These are phyloP conservation scores for Margaritifera margaritifera DNA, from an alignment of 2,888 invertebrate species.

Conservation along the genomic window DNA sequence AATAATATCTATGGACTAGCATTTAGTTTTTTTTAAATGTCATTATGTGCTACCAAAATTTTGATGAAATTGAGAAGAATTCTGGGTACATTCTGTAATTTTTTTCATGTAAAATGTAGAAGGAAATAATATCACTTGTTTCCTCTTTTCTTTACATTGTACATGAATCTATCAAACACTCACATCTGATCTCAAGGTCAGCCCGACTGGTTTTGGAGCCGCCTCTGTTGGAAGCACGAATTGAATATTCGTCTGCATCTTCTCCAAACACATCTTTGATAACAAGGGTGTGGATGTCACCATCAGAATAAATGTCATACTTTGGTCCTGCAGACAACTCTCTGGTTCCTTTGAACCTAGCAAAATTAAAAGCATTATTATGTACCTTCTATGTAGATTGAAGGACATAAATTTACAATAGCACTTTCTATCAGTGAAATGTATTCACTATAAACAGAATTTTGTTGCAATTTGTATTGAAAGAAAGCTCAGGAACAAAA, in stretches of 20 bases:
- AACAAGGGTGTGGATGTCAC: conserved; percentile 86
- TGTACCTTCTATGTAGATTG: neutral
- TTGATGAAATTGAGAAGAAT: too few species aligned
- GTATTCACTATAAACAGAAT: neutral
- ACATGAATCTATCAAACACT: conserved; percentile 75
- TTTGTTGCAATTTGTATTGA: too few species aligned
- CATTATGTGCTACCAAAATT: too few species aligned
- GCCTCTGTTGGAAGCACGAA: conserved; percentile 94
- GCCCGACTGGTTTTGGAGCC: conserved; percentile 97
- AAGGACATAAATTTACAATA: neutral
- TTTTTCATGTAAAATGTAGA: too few species aligned
- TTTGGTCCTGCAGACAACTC: conserved; percentile 94
- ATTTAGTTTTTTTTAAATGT: too few species aligned
- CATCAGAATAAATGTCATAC: conserved; percentile 93
- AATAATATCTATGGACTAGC: too few species aligned
- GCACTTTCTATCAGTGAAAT: neutral
- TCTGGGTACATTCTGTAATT: too few species aligned
- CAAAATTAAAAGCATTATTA: conserved; percentile 7
- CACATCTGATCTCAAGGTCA: conserved; percentile 95
- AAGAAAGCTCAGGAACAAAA: too few species aligned
- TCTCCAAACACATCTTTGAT: conserved; percentile 96
- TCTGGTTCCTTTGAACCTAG: conserved; percentile 92
- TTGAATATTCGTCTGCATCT: conserved; percentile 98
- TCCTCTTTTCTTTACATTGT: too few species aligned
- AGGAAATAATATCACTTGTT: too few species aligned